Evolutionary conservation across 2,888 invertebrate genomes (phyloP), one percentile per base, ranked within the genome.

Genomic region (Pandemis corylana): DNA sequence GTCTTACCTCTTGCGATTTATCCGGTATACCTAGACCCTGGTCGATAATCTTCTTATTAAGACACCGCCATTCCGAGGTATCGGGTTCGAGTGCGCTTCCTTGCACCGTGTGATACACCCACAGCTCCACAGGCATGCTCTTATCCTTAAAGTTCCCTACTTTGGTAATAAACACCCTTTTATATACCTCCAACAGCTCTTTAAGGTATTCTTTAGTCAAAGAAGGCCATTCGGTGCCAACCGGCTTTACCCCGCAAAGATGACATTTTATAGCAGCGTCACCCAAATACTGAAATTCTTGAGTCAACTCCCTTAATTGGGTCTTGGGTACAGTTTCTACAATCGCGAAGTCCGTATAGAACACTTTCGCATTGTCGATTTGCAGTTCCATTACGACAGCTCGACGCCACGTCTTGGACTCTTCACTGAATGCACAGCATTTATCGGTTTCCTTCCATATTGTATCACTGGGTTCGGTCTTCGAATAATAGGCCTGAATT

Each of bases 61-160:
- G 90, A 65, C 96, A 97, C 36, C 95, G 94, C 90, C 96, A 96
- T 77, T 96, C 96, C 0, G 95, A 94, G 62, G 84, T 90, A 66
- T 95, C 95, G 0, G 97, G 97, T 51, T 96, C 95, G 51, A 97
- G 89, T 0, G 97, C 96, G 10, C 96, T 96, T 0, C 95, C 95
- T 15, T 95, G 94, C 68, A 93, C 95, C 15, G 91, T 93, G 83
- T 95, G 95, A 80, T 95, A 96, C 64, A 95, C 95, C 95, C 96
- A 96, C 69, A 98, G 88, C 68, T 96, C 95, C 0, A 97, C 94
- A 0, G 95, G 95, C 88, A 95, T 90, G 76, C 95, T 95, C 77
- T 91, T 92, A 56, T 90, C 87, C 76, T 89, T 91, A 71, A 93
- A 92, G 71, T 87, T 82, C 62, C 95, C 96, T 59, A 93, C 80